These are phyloP conservation scores for Nephotettix cincticeps DNA, from an alignment of 1,140 invertebrate species.

Conservation along the genomic window DNA sequence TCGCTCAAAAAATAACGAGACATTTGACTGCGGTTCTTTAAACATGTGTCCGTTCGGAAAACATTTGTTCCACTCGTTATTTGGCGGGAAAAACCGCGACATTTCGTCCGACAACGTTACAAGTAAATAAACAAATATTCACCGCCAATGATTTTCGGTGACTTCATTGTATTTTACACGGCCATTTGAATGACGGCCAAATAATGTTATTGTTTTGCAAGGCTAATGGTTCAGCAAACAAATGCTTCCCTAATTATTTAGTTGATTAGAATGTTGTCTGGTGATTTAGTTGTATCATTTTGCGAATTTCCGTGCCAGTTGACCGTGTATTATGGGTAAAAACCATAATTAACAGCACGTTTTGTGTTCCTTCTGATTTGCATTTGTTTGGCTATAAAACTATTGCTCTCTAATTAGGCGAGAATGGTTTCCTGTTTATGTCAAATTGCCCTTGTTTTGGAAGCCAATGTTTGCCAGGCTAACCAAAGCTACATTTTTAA, in stretches of 20 bases:
- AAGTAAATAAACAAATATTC: neutral
- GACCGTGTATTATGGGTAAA: neutral
- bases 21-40: no score
- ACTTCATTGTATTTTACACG: neutral
- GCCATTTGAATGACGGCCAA: neutral
- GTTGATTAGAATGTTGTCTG: neutral
- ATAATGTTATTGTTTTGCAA: slow-evolving; percentile 4
- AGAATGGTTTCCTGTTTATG: no score
- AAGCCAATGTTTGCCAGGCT: no score
- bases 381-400: no score
- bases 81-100: slow-evolving; percentile 1
- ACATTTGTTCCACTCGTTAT: neutral
- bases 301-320: neutral
- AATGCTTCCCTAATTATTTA: neutral
- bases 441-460: no score
- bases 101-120: neutral
- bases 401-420: no score
- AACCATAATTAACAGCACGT: neutral
- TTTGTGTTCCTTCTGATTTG: no score
- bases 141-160: neutral
- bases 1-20: no score
- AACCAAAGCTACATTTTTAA: no score
- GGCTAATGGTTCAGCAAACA: neutral
- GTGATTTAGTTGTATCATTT: slow-evolving; percentile 10
- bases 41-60: neutral